phyloP scores from a whole-genome alignment of 2,113 vertebrate genomes.

The Pseudorhombus dupliciocellatus region DNA sequence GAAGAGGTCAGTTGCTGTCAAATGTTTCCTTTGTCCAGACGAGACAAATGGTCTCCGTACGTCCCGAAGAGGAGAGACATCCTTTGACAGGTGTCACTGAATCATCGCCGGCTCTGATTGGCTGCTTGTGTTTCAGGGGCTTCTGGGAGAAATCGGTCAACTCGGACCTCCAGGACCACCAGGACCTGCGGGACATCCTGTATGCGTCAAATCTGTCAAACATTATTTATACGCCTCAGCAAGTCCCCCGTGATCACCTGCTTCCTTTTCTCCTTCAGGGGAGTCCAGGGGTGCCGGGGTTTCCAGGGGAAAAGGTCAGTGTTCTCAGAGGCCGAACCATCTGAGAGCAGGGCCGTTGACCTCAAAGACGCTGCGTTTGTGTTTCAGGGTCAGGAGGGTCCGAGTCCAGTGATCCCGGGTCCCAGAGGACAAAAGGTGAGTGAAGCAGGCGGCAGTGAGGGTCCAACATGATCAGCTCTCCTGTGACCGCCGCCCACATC shows the following conservation, averaged over 20 bases:
- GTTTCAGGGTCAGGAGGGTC: constrained; percentile 76
- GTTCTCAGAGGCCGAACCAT: not conserved
- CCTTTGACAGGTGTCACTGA: not conserved
- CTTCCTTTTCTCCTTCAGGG: constrained; percentile 53
- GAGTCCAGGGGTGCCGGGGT: constrained; percentile 52
- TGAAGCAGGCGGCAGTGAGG: not conserved
- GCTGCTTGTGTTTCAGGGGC: constrained; percentile 57
- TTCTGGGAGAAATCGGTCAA: constrained; percentile 49
- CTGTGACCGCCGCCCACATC: no score
- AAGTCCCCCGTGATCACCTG: not conserved
- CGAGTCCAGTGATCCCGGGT: constrained; percentile 67
- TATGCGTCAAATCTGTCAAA: constrained; percentile 20
- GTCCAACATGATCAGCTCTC: no score
- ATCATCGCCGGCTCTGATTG: no score
- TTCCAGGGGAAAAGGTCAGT: constrained; percentile 76
- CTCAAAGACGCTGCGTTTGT: not conserved
- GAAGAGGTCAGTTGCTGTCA: constrained; percentile 7
- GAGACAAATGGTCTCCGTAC: not conserved
- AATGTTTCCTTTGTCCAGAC: not conserved
- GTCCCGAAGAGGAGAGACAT: no score
- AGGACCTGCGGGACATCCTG: constrained; percentile 60
- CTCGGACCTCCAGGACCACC: constrained; percentile 54
- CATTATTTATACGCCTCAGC: not conserved
- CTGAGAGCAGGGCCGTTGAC: not conserved
- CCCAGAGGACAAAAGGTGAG: constrained; percentile 73